phyloP scores from a whole-genome alignment of 2,888 invertebrate genomes.

The Dione vanillae region DNA sequence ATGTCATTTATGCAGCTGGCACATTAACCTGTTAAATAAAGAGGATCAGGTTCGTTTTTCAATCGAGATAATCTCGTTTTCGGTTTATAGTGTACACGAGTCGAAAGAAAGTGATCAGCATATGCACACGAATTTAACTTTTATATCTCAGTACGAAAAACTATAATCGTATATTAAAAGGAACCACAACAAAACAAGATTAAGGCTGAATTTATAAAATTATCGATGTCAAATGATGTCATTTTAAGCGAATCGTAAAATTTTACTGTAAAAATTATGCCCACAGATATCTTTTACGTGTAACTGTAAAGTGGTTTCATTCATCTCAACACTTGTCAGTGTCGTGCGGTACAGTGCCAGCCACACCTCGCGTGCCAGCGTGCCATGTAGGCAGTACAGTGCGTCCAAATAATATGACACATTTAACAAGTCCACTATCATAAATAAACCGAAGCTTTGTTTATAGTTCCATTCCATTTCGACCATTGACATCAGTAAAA shows the following conservation, averaged over 20 bases:
- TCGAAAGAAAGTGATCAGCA: constrained; percentile 33
- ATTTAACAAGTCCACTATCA: constrained; percentile 64
- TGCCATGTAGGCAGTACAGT: constrained; percentile 39
- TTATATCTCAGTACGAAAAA: constrained; percentile 26
- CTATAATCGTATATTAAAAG: constrained; percentile 27
- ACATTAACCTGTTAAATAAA: constrained; percentile 49
- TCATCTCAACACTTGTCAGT: constrained; percentile 50
- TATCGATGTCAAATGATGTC: constrained; percentile 54
- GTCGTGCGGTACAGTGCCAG: constrained; percentile 32
- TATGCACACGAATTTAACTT: constrained; percentile 32
- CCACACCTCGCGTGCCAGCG: constrained; percentile 55
- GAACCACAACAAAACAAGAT: constrained; percentile 12
- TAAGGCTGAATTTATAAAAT: constrained; percentile 44
- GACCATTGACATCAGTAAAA: constrained; percentile 73
- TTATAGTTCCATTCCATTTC: constrained; percentile 74
- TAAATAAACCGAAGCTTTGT: constrained; percentile 72
- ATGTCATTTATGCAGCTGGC: constrained; percentile 42
- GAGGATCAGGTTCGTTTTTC: constrained; percentile 49
- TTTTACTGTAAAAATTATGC: constrained; percentile 50
- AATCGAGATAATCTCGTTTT: constrained; percentile 49
- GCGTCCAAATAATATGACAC: constrained; percentile 61
- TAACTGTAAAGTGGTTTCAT: constrained; percentile 53
- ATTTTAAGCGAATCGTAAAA: constrained; percentile 52
- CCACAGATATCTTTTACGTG: constrained; percentile 48
- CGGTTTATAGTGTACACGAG: constrained; percentile 46